Conservation (phyloP, 2,888 invertebrate genomes). For the Leistus spinibarbis region DNA sequence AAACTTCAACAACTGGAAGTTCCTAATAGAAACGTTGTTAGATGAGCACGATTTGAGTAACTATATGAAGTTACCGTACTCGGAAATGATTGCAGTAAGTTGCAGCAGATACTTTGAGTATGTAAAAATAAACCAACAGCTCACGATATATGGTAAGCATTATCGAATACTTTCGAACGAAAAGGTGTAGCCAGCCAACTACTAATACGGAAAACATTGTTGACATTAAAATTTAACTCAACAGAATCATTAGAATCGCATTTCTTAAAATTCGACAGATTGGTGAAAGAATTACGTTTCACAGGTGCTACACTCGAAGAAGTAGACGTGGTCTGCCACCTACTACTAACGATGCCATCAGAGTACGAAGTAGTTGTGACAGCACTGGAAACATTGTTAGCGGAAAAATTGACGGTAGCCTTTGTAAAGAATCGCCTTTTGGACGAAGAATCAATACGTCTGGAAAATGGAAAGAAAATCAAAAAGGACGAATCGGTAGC, state of each 20-base stretch:
- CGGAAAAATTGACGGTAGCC: background rate
- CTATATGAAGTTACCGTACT: no score
- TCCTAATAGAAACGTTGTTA: no score
- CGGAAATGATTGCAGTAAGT: no score
- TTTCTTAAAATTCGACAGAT: background rate
- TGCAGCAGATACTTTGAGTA: no score
- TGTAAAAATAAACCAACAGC: no score
- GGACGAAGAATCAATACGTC: background rate
- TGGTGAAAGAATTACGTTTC: constrained; percentile 29
- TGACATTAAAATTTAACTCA: constrained; percentile 24
- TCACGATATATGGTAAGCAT: no score
- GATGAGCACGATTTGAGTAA: no score
- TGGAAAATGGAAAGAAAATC: no score
- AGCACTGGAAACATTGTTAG: background rate
- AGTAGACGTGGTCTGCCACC: constrained; percentile 44
- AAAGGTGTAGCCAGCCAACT: constrained; percentile 45
- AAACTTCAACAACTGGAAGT: no score
- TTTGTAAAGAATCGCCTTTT: background rate
- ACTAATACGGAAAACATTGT: constrained; percentile 42
- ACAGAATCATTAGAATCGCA: background rate
- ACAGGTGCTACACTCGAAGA: constrained; percentile 43
- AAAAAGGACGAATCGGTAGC: no score
- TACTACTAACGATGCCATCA: background rate
- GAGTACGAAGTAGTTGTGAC: background rate
- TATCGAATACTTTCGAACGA: no score